A percentile compares a stretch with the other conserved stretches of the same genome.
These are phyloP conservation scores for Okamejei kenojei DNA, from an alignment of 2,797 vertebrate genomes.

Conservation along the genomic window DNA sequence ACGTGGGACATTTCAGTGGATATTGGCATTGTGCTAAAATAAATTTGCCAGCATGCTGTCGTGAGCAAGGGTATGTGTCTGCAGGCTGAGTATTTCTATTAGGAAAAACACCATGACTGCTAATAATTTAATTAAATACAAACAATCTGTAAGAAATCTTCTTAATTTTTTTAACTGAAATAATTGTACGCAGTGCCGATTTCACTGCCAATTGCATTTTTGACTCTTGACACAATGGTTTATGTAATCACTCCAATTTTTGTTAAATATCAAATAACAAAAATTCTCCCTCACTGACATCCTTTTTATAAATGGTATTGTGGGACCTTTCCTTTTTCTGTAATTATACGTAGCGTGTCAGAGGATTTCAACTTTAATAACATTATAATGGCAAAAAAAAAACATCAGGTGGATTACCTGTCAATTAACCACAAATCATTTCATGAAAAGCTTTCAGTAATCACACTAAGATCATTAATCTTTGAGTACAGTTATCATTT, in stretches of 20 bases:
- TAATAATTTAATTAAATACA: neutral
- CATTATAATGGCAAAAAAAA: neutral
- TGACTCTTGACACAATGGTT: neutral
- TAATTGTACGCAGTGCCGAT: neutral
- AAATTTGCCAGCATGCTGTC: neutral
- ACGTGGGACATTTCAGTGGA: neutral
- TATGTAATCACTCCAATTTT: conserved; percentile 18
- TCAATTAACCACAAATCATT: conserved; percentile 7
- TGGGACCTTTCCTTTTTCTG: neutral
- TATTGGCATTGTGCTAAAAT: neutral
- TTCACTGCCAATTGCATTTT: neutral
- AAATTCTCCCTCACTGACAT: neutral
- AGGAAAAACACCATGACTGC: neutral
- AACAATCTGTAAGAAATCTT: neutral
- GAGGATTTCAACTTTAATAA: conserved; percentile 13
- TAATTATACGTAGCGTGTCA: neutral
- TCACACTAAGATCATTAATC: conserved; percentile 13
- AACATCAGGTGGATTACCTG: neutral
- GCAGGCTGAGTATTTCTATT: neutral
- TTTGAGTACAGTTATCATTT: neutral
- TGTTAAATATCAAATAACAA: neutral
- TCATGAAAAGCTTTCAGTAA: conserved; percentile 11
- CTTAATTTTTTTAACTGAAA: neutral
- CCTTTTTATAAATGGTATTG: neutral
- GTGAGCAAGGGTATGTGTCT: neutral